Base-by-base conservation (phyloP, 1,140 invertebrate genomes). In the Campodea augens region DNA sequence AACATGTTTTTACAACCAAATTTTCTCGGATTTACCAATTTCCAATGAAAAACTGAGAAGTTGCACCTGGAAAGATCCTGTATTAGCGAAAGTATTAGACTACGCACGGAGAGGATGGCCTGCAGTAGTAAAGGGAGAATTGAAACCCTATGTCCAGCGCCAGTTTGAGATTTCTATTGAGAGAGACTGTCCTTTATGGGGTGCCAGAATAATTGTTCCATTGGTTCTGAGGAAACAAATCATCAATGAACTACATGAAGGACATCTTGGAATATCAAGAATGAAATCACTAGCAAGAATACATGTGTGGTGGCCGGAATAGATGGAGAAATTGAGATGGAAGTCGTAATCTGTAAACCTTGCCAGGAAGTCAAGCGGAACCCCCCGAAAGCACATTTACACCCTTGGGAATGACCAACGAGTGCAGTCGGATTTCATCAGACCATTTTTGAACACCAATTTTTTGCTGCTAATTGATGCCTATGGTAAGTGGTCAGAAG, bases 211-310 rank as follows among this genome's bases (percentile, higher is more conserved):
- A 1, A 46, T 67, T 10, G 51, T 68, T 36, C 66, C 66, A 1
- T 5, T 22, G 20, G 43, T n/a, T 10, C 47, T 62, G 13, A 54
- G 48, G 43, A 7, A 43, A n/a, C 15, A 50, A 20, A 25, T 60
- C 21, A 45, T 63, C 18, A 41, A 55, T 15, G 52, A 62, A 44
- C 51, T 70, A 4, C 66, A 66, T 49, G 43, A 44, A 20, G 49
- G 24, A 38, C 64, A 69, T 48, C 45, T 58, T n/a, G 65, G 64
- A 1, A 54, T 66, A 4, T 54, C 56, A 25, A 58, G 58, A 50
- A 70, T 67, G 61, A 70, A 70, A 54, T 46, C 54, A 1, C 41
- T 63, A 5, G 63, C 62, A 3, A 18, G 59, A 38, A 43, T 27
- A 29, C 56, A 64, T 48, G 45, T 63, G 5, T 57, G 51, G 55